Percentiles rank a stretch among this genome's conserved stretches.
Evolutionary conservation across 2,888 invertebrate species (phyloP).

Genomic region (Danaus chrysippus): DNA sequence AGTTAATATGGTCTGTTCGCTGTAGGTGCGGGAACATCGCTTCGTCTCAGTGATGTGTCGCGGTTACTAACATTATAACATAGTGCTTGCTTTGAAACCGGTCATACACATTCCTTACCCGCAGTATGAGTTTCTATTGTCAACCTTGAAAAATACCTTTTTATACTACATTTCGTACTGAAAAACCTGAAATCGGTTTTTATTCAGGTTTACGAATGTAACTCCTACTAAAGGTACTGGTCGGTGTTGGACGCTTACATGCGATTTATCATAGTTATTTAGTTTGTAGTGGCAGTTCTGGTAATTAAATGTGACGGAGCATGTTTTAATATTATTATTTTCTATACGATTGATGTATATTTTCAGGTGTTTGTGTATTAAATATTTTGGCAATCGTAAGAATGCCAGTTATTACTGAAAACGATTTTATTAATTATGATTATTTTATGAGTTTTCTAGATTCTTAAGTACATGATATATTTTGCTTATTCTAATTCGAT

Average conservation of each 20-base stretch:
- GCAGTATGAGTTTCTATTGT: too few species aligned
- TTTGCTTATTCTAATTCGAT: not conserved
- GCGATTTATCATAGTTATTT: constrained; percentile 30
- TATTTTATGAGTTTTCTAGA: not conserved
- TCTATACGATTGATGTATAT: constrained; percentile 11
- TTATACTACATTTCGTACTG: too few species aligned
- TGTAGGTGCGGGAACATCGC: constrained; percentile 47
- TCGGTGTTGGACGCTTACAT: constrained; percentile 55
- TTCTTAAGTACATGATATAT: not conserved
- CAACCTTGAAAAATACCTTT: too few species aligned
- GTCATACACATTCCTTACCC: constrained; percentile 37
- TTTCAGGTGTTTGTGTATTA: constrained; percentile 13
- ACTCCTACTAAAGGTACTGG: constrained; percentile 13
- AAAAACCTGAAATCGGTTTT: too few species aligned
- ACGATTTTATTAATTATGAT: not conserved
- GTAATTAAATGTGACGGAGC: constrained; percentile 10
- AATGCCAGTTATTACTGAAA: not conserved
- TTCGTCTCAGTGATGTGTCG: constrained; percentile 33
- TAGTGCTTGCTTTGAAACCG: constrained; percentile 69
- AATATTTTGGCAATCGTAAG: not conserved
- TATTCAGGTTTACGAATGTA: too few species aligned
- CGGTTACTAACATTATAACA: constrained; percentile 54
- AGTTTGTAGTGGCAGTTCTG: not conserved
- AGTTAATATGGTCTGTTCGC: constrained; percentile 66
- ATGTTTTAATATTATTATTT: constrained; percentile 14